Conservation (phyloP, 2,113 vertebrate genomes). For the Lepus americanus region DNA sequence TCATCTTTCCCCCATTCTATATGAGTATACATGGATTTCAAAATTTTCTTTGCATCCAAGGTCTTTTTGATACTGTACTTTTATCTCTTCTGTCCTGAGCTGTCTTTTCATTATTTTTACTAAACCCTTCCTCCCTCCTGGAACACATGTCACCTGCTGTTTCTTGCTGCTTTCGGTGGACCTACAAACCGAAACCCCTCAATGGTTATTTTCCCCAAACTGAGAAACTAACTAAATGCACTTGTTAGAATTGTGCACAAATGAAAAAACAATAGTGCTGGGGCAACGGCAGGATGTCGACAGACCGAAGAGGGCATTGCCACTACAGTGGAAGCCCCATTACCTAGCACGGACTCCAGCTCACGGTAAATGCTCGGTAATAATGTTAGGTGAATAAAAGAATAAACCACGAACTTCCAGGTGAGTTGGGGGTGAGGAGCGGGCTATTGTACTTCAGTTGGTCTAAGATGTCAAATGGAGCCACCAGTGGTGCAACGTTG, state of each 20-base stretch:
- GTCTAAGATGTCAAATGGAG: background rate
- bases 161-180: background rate
- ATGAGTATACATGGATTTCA: no score
- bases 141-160: background rate
- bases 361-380: background rate
- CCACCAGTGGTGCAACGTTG: background rate
- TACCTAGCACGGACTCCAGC: background rate
- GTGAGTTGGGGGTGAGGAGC: background rate
- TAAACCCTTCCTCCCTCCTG: background rate
- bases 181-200: background rate
- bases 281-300: background rate
- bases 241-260: background rate
- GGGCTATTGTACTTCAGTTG: background rate
- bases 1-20: background rate
- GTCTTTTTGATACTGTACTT: background rate
- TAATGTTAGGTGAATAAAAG: background rate
- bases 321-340: background rate
- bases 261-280: background rate
- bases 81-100: background rate
- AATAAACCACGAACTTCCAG: background rate
- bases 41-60: background rate
- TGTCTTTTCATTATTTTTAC: background rate
- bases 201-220: background rate
- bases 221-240: background rate
- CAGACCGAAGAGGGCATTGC: background rate